Evolutionary conservation across 2,113 vertebrate genomes (phyloP).

Genomic region (Gallinago paraguaiae): DNA sequence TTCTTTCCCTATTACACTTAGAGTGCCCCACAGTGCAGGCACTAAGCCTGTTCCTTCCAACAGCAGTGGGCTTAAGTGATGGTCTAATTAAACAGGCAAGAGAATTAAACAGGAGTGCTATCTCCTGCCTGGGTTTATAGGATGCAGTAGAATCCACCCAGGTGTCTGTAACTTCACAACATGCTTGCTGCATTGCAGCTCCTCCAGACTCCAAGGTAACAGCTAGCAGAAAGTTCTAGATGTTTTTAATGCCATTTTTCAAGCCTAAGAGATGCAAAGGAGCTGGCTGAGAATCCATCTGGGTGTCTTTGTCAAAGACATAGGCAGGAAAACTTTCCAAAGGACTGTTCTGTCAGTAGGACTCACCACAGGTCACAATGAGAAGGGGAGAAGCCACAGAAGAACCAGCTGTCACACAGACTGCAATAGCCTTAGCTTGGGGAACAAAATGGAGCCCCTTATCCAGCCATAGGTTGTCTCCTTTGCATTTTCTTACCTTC

Average conservation of each 20-base stretch:
- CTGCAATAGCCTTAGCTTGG: background rate
- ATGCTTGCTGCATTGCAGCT: accelerated
- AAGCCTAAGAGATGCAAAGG: background rate
- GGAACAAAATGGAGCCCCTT: background rate
- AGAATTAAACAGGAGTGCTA: background rate
- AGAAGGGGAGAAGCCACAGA: background rate
- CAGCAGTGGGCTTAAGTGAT: background rate
- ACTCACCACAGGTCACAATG: background rate
- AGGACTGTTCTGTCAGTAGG: background rate
- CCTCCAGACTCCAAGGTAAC: background rate
- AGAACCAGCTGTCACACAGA: background rate
- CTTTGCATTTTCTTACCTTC: background rate
- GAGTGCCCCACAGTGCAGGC: background rate
- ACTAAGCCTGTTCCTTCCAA: background rate
- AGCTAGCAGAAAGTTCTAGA: background rate
- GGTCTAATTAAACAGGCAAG: background rate
- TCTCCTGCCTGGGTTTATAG: background rate
- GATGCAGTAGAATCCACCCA: background rate
- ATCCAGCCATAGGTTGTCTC: background rate
- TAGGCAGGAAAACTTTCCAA: background rate
- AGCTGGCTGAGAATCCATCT: background rate
- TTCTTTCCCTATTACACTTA: background rate
- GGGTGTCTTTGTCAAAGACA: background rate
- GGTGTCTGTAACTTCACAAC: background rate
- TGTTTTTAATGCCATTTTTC: background rate